phyloP scores from a whole-genome alignment of 2,888 invertebrate genomes.

The Caenorhabditis parvicauda region DNA sequence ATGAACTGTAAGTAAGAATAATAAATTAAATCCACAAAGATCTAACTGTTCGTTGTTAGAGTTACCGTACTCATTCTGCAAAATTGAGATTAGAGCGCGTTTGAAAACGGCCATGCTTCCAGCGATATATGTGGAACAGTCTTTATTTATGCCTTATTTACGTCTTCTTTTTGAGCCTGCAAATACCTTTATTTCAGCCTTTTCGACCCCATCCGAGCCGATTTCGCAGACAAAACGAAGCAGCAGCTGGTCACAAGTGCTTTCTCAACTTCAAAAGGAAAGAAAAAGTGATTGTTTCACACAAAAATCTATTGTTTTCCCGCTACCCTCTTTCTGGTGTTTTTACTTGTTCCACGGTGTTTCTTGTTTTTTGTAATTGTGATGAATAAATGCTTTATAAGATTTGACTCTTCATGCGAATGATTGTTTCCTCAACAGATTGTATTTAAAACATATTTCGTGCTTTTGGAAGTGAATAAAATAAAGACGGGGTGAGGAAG shows the following conservation, averaged over 20 bases:
- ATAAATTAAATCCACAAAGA: too few species aligned
- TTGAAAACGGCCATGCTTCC: too few species aligned
- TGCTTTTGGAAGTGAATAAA: too few species aligned
- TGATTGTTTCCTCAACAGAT: not conserved
- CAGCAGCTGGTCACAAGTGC: slow-evolving; percentile 37
- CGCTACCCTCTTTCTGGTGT: not conserved
- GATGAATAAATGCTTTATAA: not conserved
- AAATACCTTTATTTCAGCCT: slow-evolving; percentile 20
- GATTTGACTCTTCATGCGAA: not conserved
- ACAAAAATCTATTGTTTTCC: not conserved
- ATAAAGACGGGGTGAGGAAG: too few species aligned
- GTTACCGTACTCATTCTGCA: too few species aligned
- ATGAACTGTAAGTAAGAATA: too few species aligned
- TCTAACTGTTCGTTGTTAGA: too few species aligned
- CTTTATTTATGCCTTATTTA: not conserved
- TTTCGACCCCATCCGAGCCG: slow-evolving; percentile 34
- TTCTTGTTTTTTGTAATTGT: not conserved
- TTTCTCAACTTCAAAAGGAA: slow-evolving; percentile 34
- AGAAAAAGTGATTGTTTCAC: slow-evolving; percentile 22
- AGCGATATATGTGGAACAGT: too few species aligned
- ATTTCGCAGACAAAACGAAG: slow-evolving; percentile 29
- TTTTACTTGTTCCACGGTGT: not conserved
- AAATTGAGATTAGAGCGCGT: too few species aligned
- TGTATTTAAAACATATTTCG: too few species aligned
- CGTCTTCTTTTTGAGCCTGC: too few species aligned